Evolutionary conservation across 2,888 invertebrate genomes (phyloP).

Genomic region (Cheilosia urbana): DNA sequence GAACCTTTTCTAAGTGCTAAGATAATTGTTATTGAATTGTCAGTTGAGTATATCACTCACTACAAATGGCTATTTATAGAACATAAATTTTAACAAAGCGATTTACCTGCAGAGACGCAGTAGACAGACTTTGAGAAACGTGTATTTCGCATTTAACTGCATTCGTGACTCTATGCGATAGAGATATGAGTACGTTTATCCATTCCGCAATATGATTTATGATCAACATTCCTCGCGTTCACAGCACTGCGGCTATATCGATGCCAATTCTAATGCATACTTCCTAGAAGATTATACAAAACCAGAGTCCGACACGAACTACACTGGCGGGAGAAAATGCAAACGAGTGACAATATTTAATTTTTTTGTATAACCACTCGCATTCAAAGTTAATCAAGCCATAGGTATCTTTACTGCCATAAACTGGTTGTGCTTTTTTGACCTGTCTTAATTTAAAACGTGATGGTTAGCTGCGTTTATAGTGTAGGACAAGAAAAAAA

Average conservation of each 20-base stretch:
- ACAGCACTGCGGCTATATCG: neutral
- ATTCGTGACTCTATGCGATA: neutral
- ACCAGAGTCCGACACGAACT: neutral
- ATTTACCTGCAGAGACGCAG: no score
- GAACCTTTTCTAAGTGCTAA: no score
- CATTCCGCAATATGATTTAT: neutral
- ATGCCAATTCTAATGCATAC: slow-evolving; percentile 6
- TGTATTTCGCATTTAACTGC: no score
- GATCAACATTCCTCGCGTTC: neutral
- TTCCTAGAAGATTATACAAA: slow-evolving; percentile 12
- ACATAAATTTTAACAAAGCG: no score
- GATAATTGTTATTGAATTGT: no score
- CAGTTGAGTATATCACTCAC: no score
- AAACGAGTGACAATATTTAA: neutral
- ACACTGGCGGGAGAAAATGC: slow-evolving; percentile 8
- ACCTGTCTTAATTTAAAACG: neutral
- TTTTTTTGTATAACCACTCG: neutral
- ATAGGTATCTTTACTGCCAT: neutral
- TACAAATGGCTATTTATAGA: no score
- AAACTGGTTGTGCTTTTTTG: neutral
- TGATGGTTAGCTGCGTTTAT: neutral
- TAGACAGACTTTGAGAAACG: no score
- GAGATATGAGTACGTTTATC: neutral
- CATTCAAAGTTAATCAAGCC: neutral
- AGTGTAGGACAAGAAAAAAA: neutral